Conservation (phyloP, 2,797 vertebrate species). For the Xenops minutus region DNA sequence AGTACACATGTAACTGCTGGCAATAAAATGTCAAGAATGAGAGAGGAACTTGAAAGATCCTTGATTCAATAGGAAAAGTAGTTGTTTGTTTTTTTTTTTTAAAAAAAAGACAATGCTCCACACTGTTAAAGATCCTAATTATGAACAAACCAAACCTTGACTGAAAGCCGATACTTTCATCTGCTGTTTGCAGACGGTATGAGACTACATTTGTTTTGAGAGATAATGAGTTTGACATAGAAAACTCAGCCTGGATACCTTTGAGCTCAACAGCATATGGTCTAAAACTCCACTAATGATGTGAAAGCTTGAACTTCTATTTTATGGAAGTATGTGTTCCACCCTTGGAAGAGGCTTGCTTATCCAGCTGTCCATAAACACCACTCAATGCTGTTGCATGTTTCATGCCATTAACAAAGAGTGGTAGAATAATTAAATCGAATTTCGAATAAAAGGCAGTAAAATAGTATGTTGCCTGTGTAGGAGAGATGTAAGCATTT, state of each 20-base stretch:
- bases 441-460: neutral
- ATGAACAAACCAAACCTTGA: conserved; percentile 3
- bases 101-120: neutral
- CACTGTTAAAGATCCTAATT: neutral
- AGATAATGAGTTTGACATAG: conserved; percentile 60
- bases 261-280: conserved; percentile 1
- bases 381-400: neutral
- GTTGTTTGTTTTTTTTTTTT: rapidly evolving
- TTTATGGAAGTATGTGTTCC: neutral
- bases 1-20: neutral
- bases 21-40: conserved; percentile 9
- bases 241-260: conserved; percentile 7
- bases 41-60: neutral
- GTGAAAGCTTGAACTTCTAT: conserved; percentile 20
- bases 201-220: conserved; percentile 39
- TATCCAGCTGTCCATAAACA: neutral
- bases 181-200: conserved; percentile 21
- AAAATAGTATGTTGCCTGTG: neutral
- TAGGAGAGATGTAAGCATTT: neutral
- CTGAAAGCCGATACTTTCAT: conserved; percentile 26
- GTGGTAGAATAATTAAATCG: neutral
- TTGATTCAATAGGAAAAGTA: neutral
- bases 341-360: neutral
- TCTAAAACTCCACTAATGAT: conserved; percentile 49
- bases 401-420: conserved; percentile 6